Percentiles rank a stretch among this genome's conserved stretches.
phyloP scores from a whole-genome alignment of 1,140 invertebrate species.

The Forficula auricularia region DNA sequence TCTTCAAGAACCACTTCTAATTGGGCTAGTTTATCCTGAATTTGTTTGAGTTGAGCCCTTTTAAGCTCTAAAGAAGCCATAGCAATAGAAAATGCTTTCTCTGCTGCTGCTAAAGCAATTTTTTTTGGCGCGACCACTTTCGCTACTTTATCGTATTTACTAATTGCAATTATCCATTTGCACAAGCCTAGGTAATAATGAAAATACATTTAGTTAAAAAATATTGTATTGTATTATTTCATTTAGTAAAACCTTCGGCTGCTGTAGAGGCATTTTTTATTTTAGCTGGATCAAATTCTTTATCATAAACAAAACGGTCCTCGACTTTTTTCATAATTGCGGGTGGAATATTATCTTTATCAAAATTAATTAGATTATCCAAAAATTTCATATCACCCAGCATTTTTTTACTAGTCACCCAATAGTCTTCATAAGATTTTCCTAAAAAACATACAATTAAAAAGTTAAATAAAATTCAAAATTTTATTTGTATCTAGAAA shows the following conservation, averaged over 20 bases:
- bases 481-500: too few species aligned
- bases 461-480: neutral
- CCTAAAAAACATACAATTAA: slow-evolving; percentile 27
- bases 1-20: slow-evolving; percentile 46
- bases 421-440: slow-evolving; percentile 80
- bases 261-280: slow-evolving; percentile 57
- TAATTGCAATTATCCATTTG: slow-evolving; percentile 81
- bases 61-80: slow-evolving; percentile 55
- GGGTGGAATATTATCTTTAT: slow-evolving; percentile 80
- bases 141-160: slow-evolving; percentile 83
- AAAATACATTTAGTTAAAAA: too few species aligned
- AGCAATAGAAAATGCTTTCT: slow-evolving; percentile 47
- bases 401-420: slow-evolving; percentile 79
- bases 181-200: slow-evolving; percentile 42
- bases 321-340: slow-evolving; percentile 67
- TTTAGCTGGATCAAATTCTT: slow-evolving; percentile 82
- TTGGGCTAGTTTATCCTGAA: slow-evolving; percentile 45
- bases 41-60: slow-evolving; percentile 50
- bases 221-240: neutral
- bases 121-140: slow-evolving; percentile 76
- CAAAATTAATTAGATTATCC: slow-evolving; percentile 63
- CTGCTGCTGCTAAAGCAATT: slow-evolving; percentile 55
- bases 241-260: slow-evolving; percentile 38
- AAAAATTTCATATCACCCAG: slow-evolving; percentile 84
- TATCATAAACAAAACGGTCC: slow-evolving; percentile 61